These are phyloP conservation scores for Scolopax rusticola DNA, from an alignment of 2,797 vertebrate genomes.

Conservation along the genomic window DNA sequence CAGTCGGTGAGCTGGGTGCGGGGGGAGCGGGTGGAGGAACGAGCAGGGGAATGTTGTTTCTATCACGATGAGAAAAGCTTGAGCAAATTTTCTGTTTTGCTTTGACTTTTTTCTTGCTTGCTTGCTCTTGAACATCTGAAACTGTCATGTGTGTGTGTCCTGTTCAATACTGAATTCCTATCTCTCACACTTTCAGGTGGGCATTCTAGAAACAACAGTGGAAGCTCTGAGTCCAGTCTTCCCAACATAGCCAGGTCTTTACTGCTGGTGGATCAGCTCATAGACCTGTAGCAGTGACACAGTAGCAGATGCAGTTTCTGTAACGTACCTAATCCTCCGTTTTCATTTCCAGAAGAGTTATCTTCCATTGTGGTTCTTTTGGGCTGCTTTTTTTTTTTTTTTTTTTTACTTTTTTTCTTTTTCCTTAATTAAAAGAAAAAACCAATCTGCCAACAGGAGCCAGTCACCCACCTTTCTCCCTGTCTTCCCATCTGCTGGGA, in stretches of 20 bases:
- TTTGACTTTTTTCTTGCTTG: conserved; percentile 75
- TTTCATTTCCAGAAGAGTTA: conserved; percentile 78
- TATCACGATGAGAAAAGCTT: background rate
- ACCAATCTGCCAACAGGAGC: conserved; percentile 62
- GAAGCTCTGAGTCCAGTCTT: conserved; percentile 99
- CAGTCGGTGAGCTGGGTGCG: background rate
- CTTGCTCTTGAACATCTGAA: conserved; percentile 76
- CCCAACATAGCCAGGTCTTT: conserved; percentile 99
- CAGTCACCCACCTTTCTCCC: conserved; percentile 74
- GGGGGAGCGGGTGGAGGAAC: background rate
- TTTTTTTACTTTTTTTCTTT: background rate
- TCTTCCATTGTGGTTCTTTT: conserved; percentile 72
- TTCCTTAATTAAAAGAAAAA: conserved; percentile 1
- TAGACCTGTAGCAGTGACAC: conserved; percentile 95
- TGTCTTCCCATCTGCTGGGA: conserved; percentile 68
- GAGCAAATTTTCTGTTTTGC: conserved; percentile 36
- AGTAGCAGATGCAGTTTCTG: conserved; percentile 83
- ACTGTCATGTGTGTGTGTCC: conserved; percentile 75
- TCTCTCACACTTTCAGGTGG: conserved; percentile 97
- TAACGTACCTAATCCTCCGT: conserved; percentile 82
- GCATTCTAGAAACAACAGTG: conserved; percentile 99
- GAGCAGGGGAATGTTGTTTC: background rate
- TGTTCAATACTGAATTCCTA: conserved; percentile 83
- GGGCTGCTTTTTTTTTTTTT: conserved; percentile 31
- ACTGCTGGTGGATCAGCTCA: conserved; percentile 99